phyloP scores from a whole-genome alignment of 2,113 vertebrate genomes.

The Eolophus roseicapilla region DNA sequence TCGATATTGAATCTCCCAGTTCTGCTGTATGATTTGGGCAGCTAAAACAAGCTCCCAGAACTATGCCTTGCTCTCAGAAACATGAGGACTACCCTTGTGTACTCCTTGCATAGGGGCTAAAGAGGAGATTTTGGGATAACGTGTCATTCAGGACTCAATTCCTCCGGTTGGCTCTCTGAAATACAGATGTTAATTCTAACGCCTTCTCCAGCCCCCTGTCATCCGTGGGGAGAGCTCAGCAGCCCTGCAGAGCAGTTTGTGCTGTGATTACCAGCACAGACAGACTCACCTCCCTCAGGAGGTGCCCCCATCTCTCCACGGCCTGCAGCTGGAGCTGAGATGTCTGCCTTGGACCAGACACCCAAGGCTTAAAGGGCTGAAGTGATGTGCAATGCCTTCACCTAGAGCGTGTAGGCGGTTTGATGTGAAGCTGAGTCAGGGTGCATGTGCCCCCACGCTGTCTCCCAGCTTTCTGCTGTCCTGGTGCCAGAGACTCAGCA shows the following conservation, averaged over 20 bases:
- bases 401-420: background rate
- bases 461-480: background rate
- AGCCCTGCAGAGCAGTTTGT: background rate
- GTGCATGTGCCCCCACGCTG: background rate
- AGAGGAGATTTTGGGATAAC: background rate
- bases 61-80: background rate
- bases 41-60: background rate
- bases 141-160: background rate
- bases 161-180: background rate
- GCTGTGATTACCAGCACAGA: background rate
- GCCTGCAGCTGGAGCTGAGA: background rate
- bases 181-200: background rate
- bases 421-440: conserved; percentile 1
- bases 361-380: background rate
- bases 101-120: background rate
- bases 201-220: background rate
- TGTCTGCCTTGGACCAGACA: background rate
- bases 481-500: background rate
- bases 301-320: background rate
- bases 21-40: background rate
- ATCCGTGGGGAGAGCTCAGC: fast-evolving
- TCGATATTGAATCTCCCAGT: background rate
- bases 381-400: background rate
- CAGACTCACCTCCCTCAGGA: fast-evolving
- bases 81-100: background rate